phyloP scores from a whole-genome alignment of 2,888 invertebrate species.

The Eupithecia exiguata region DNA sequence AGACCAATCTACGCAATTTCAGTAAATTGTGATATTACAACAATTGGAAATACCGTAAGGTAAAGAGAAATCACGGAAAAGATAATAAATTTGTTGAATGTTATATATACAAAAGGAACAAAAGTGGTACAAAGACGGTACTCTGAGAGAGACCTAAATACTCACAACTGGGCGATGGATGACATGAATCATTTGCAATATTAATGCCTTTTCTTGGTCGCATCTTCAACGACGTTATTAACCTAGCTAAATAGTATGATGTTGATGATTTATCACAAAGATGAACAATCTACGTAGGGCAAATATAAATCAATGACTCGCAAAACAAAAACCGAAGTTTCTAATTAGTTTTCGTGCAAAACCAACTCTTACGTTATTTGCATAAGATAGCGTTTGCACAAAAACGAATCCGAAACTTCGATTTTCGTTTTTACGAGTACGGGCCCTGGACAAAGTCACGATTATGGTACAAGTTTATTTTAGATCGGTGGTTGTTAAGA shows the following conservation, averaged over 20 bases:
- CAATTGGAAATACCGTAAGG: background rate
- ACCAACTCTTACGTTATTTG: no score
- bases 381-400: no score
- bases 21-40: background rate
- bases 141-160: slow-evolving; percentile 34
- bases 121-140: slow-evolving; percentile 30
- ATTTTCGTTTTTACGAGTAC: no score
- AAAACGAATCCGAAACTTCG: no score
- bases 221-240: background rate
- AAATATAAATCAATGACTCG: background rate
- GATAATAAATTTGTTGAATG: background rate
- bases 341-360: no score
- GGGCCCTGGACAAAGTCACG: background rate
- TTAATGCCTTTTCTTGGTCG: background rate
- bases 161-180: background rate
- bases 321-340: no score
- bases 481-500: background rate
- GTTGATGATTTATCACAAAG: background rate
- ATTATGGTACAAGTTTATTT: background rate
- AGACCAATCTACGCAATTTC: background rate
- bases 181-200: background rate
- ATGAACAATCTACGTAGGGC: background rate
- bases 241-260: background rate
- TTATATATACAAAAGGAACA: slow-evolving; percentile 21
- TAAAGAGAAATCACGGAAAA: background rate